Evolutionary conservation across 35 echinoderm and acorn worm species (phyloP).

Genomic region (Stichopus chloronotus): DNA sequence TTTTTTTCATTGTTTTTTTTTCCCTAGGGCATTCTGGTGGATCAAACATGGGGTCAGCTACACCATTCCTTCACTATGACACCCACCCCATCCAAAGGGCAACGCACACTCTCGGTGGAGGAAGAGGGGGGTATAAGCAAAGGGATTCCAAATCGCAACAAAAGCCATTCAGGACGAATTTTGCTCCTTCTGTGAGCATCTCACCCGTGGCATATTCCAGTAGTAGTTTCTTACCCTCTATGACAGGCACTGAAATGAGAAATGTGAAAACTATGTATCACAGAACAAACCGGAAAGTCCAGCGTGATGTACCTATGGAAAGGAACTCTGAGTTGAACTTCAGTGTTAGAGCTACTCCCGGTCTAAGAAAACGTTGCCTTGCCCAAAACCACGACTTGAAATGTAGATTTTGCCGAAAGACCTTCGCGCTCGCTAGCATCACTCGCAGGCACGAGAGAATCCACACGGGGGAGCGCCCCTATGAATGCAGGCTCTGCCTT

Average conservation of each 20-base stretch:
- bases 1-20: neutral
- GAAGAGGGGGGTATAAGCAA: neutral
- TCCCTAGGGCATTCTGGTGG: neutral
- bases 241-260: neutral
- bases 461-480: slow-evolving; percentile 23
- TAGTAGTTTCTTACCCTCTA: neutral
- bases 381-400: neutral
- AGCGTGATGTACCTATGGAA: neutral
- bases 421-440: neutral
- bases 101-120: neutral
- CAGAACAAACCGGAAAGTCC: neutral
- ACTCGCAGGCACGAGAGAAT: neutral
- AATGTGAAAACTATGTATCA: neutral
- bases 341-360: neutral
- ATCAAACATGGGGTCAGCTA: neutral
- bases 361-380: neutral
- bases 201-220: neutral
- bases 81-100: neutral
- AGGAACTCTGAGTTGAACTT: neutral
- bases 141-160: neutral
- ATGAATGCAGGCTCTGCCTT: neutral
- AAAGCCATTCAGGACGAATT: neutral
- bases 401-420: slow-evolving; percentile 10
- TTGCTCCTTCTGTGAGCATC: neutral
- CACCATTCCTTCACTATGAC: neutral